These are phyloP conservation scores for Setophaga petechia DNA, from an alignment of 2,113 vertebrate species.

Conservation along the genomic window DNA sequence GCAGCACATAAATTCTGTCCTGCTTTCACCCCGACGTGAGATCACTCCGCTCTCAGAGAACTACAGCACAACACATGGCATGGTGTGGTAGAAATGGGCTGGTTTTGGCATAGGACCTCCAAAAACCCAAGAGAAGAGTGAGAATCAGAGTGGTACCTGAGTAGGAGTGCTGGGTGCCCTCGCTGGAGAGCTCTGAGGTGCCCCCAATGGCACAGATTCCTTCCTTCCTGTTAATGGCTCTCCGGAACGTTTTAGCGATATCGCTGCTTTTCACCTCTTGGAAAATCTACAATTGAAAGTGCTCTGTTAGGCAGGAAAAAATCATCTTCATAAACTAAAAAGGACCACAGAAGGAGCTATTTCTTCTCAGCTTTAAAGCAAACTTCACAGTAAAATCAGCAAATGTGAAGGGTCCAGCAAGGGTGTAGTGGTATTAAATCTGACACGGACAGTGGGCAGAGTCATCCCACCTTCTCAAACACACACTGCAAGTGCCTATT, in stretches of 20 bases:
- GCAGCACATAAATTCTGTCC: not conserved
- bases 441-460: not conserved
- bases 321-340: not conserved
- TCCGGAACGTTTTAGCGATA: constrained; percentile 83
- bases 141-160: constrained; percentile 68
- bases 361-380: not conserved
- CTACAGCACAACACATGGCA: not conserved
- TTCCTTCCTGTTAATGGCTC: constrained; percentile 91
- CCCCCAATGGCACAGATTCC: constrained; percentile 91
- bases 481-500: not conserved
- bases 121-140: too few species aligned
- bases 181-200: constrained; percentile 88
- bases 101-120: fast-evolving
- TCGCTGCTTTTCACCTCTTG: constrained; percentile 85
- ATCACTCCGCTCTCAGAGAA: not conserved
- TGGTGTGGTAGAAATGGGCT: not conserved
- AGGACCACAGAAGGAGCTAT: not conserved
- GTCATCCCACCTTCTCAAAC: not conserved
- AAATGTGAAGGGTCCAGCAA: not conserved
- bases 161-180: constrained; percentile 92
- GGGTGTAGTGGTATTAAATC: not conserved
- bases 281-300: constrained; percentile 81
- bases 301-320: constrained; percentile 5
- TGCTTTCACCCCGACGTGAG: fast-evolving
- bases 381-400: not conserved